Evolutionary conservation across 2,797 vertebrate species (phyloP).

Genomic region (Spizella passerina): DNA sequence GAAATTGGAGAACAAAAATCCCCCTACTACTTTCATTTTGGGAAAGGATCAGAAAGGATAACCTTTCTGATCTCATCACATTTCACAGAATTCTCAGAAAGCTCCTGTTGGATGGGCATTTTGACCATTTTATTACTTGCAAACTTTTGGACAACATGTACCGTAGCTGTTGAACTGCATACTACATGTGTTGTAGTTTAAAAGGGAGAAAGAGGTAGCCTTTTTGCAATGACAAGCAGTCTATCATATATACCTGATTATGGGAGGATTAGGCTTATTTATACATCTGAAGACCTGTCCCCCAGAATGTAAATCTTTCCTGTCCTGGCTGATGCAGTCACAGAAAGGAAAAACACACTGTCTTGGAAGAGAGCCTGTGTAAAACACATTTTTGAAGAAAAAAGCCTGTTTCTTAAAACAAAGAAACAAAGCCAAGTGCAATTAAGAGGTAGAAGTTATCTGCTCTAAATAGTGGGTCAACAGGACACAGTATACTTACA

Average conservation of each 20-base stretch:
- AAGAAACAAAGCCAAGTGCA: not conserved
- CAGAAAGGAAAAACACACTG: not conserved
- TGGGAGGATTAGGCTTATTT: not conserved
- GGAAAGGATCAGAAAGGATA: not conserved
- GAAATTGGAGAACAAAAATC: not conserved
- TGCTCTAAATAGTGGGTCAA: constrained; percentile 50
- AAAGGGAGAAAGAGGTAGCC: rapidly evolving
- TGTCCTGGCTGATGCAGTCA: not conserved
- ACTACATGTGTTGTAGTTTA: not conserved
- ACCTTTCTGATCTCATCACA: rapidly evolving
- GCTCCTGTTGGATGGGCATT: not conserved
- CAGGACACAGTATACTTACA: constrained; percentile 7
- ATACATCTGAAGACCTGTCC: not conserved
- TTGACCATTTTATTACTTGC: not conserved
- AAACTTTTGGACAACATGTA: not conserved
- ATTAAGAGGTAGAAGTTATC: not conserved
- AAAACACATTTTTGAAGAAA: not conserved
- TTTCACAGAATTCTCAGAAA: not conserved
- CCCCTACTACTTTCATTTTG: not conserved
- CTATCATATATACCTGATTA: not conserved
- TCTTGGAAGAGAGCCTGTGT: not conserved
- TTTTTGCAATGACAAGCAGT: not conserved
- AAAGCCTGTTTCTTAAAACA: not conserved
- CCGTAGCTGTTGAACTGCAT: too few species aligned
- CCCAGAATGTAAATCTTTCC: not conserved